Base-by-base conservation (phyloP, 2,113 vertebrate species). In the Prolemur simus region DNA sequence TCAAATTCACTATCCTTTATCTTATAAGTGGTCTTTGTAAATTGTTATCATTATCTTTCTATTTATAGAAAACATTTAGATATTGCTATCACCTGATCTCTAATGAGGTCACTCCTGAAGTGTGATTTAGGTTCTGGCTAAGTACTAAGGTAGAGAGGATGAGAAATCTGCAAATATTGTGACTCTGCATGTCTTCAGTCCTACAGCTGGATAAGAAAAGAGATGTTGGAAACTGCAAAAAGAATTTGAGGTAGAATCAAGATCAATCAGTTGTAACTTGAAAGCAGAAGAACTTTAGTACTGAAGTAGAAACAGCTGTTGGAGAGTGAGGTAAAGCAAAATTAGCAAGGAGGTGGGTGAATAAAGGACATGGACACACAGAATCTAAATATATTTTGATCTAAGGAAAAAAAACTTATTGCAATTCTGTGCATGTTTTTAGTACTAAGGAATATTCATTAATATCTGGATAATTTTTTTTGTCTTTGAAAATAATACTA, bases 321-420 rank as follows among this genome's bases (percentile, higher is more conserved):
- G 9, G 15, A 27, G 52, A 89, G 15, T 92, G 23, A 96, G 18
- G 13, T 45, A 73, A 87, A 83, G 23, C 92, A 29, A 84, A 88
- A 93, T 39, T 58, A 66, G 8, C 20, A 84, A 78, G 27, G 52
- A 71, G 8, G 9, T 54, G 3, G 17, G 34, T 58, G 39, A 82
- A 85, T 71, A 77, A 95, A 83, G 37, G 52, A 84, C 37, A 58
- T 37, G 7, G 8, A 34, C 1, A 18, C 25, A 56, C 8, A 87
- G 29, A 96, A 63, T 81, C 15, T 47, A 91, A 92, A 85, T 78
- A 58, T 42, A 76, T 64, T 94, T 21, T 82, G 20, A 87, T 56
- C 5, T 87, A 86, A 66, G 45, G 2, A 39, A 85, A 85, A 82
- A 4, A 39, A 81, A 37, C 1, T 11, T 0, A 42, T 60, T 64